phyloP scores from a whole-genome alignment of 2,113 vertebrate genomes.

The Sterrhoptilus dennistouni region DNA sequence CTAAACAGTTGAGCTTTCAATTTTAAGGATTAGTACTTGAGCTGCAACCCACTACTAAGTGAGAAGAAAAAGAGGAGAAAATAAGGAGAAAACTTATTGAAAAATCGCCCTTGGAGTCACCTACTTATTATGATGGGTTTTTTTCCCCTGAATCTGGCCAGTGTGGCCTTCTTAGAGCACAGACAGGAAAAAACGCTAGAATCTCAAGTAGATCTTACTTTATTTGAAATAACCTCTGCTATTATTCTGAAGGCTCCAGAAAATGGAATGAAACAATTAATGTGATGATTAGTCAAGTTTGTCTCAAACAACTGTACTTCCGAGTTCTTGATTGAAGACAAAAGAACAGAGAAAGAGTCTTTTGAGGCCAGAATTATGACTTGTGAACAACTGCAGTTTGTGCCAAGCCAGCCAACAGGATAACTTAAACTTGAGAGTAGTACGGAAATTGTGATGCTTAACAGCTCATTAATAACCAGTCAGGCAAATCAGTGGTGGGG shows the following conservation, averaged over 20 bases:
- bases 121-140: not conserved
- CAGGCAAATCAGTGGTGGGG: not conserved
- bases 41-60: not conserved
- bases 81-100: not conserved
- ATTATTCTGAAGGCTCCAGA: not conserved
- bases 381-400: not conserved
- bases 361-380: not conserved
- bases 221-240: not conserved
- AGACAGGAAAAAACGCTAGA: not conserved
- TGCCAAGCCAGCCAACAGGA: not conserved
- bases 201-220: not conserved
- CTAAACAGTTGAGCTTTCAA: not conserved
- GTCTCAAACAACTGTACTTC: not conserved
- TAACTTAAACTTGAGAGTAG: not conserved
- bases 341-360: not conserved
- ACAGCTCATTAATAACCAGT: not conserved
- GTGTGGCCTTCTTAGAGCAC: not conserved
- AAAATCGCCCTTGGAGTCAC: not conserved
- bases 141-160: not conserved
- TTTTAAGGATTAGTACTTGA: slow-evolving; percentile 1
- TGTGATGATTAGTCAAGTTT: not conserved
- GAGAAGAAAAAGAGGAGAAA: not conserved
- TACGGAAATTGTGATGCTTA: not conserved
- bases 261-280: not conserved
- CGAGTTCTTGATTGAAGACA: not conserved